Evolutionary conservation across 53 echinoderm and acorn worm species (phyloP), one percentile per base, ranked within the genome.

Genomic region (Zoroaster sp.): DNA sequence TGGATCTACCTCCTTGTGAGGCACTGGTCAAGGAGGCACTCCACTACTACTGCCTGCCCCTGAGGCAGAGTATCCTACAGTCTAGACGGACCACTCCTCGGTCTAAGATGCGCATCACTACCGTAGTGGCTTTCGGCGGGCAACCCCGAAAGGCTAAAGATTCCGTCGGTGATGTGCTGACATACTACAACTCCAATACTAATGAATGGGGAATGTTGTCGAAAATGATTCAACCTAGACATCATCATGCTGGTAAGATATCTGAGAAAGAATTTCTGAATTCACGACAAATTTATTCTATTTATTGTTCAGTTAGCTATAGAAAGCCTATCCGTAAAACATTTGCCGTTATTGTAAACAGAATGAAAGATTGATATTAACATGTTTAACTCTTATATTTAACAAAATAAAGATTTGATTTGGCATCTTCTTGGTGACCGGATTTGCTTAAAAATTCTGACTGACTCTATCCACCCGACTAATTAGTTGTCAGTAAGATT

Each of bases 11-110:
- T 39, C 36, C 88, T 5, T 94, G 95, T 77, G 95, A 97, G 66
- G 82, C 53, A 7, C 77, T 97, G 31, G 88, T 97, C 15, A 92
- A 95, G 49, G 97, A 97, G 71, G 97, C 97, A 23, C 82, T 97
- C 9, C 97, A 95, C 40, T 97, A 97, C 74, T 92, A 97, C 90
- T 97, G 95, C 66, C 91, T 97, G 44, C 97, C 97, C 1, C 82
- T 93, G 18, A 82, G 97, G 17, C 97, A 97, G 65, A 92, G 95
- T 43, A 88, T 97, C 20, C 43, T 97, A 37, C 97, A 97, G 82
- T 95, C 94, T 15, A 81, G 87, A 4, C 88, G 97, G 11, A 97
- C 97, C 4, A 89, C 69, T 36, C 97, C 97, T 3, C 79, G 97
- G 69, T 93, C 97, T 15, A 71, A 90, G 30, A 43, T 81, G 12